Evolutionary conservation across 2,113 vertebrate genomes (phyloP), one percentile per base, ranked within the genome.

Genomic region (Aix galericulata): DNA sequence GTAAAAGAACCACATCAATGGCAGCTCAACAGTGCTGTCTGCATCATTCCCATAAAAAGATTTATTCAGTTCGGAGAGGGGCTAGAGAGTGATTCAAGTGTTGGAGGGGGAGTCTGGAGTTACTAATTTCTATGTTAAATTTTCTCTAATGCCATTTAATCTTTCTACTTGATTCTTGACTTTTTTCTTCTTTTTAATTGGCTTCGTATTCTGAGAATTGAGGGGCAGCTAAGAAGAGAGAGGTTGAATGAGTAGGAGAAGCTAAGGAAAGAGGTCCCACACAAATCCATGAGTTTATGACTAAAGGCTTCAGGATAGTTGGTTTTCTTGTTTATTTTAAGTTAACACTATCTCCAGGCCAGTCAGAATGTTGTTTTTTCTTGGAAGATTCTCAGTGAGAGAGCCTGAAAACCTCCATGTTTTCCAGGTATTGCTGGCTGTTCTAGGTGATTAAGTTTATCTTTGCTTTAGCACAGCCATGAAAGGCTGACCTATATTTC

Each of bases 401-500:
- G 6, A 92, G 48, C 53, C 36, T 87, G 69, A 75, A 93, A 91
- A 78, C 18, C 12, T 73, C 36, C 42, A 82, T 21, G 5, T 92
- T 68, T 55, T 48, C 64, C 58, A 87, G 46, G 71, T 82, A 89
- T 84, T 83, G 42, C 67, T 88, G 44, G 25, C 71, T 91, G 50
- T 83, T 85, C 72, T 67, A 77, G 59, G 89, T 77, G 60, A 88
- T 87, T 82, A 91, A 82, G 36, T 20, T 69, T 91, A 68, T 46
- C 79, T 91, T 82, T 80, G 83, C 62, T 91, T 73, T 76, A 86
- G 87, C 36, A 89, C 46, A 91, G 67, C 81, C 46, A 56, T 34
- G 84, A 87, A 92, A 92, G 46, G 31, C 59, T 93, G 94, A 93
- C 95, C 86, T 91, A 88, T 91, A 94, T 94, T 96, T 96, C 87